Percentiles rank a stretch among this genome's conserved stretches.
Evolutionary conservation across 2,888 invertebrate genomes (phyloP).

Genomic region (Pyrochroa serraticornis): DNA sequence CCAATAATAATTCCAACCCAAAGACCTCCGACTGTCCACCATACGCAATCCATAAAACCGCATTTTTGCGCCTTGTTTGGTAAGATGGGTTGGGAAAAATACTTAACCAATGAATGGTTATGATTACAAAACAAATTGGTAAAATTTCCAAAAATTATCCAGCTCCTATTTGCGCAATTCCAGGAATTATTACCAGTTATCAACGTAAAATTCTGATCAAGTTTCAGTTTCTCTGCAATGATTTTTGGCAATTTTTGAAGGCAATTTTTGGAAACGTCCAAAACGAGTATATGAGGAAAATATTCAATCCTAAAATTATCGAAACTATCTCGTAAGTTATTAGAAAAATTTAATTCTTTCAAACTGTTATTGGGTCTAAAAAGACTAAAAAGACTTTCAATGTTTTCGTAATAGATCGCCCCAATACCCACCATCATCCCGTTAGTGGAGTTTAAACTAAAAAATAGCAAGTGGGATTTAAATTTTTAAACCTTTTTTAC

Average conservation of each 20-base stretch:
- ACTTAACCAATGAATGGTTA: too few species aligned
- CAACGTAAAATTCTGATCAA: constrained; percentile 33
- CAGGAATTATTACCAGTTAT: constrained; percentile 38
- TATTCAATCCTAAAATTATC: constrained; percentile 31
- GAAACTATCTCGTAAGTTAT: constrained; percentile 34
- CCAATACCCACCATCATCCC: too few species aligned
- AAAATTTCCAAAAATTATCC: background rate
- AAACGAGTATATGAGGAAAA: constrained; percentile 30
- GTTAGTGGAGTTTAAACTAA: too few species aligned
- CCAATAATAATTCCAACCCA: constrained; percentile 44
- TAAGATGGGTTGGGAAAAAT: background rate
- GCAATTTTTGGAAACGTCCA: constrained; percentile 38
- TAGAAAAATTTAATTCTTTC: constrained; percentile 25
- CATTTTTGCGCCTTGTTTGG: constrained; percentile 1
- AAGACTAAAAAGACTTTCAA: constrained; percentile 10
- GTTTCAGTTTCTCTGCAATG: constrained; percentile 29
- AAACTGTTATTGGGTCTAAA: constrained; percentile 13
- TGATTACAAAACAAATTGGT: too few species aligned
- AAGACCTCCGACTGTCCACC: constrained; percentile 37
- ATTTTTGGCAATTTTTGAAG: constrained; percentile 31
- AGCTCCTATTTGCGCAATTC: constrained; percentile 32
- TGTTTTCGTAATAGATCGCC: background rate
- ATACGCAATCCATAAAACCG: constrained; percentile 18
- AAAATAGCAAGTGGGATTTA: too few species aligned
- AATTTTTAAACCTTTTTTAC: too few species aligned